Evolutionary conservation across 1,140 invertebrate species (phyloP), one percentile per base, ranked within the genome.

Genomic region (Agrypnia vestita): DNA sequence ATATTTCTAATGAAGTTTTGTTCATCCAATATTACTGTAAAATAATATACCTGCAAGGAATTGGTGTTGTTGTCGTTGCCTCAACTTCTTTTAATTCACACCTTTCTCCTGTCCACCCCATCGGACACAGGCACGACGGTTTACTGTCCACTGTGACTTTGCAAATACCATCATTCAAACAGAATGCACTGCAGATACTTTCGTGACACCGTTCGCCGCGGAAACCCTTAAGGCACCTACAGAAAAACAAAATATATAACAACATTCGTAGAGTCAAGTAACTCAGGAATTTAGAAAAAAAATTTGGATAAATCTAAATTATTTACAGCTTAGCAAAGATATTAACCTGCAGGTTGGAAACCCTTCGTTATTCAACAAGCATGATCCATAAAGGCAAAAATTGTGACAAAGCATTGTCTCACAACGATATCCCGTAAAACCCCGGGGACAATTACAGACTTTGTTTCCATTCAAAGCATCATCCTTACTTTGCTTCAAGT

Each of bases 141-240:
- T 43, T 11, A 44, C 13, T 47, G 8, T 59, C 21, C 4, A 9
- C 17, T 44, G 87, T 84, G 9, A 92, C 77, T 9, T 83, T 84
- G 84, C 94, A 95, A 0, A 84, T 81, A 6, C 94, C 94, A 59
- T 89, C 89, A 84, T 95, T 94, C n/a, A 95, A 85, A 86, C 95
- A 96, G 83, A 91, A 91, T 9, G 88, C 88, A 1, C 89, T 82
- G 82, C 94, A 95, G 9, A 91, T 82, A 80, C 92, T 86, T 0
- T 84, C 85, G 77, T 94, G 91, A 80, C 94, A 95, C 49, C 93
- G 89, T 13, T 85, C 83, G 13, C 93, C 93, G 3, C 79, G 81
- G 83, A 88, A 93, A 43, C 90, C 90, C 9, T 79, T 75, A 12
- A 85, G 85, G 84, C 94, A 95, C 21, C 89, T 90, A 82, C 17